These are phyloP conservation scores for Lates japonicus DNA, from an alignment of 2,797 vertebrate species.

Conservation along the genomic window DNA sequence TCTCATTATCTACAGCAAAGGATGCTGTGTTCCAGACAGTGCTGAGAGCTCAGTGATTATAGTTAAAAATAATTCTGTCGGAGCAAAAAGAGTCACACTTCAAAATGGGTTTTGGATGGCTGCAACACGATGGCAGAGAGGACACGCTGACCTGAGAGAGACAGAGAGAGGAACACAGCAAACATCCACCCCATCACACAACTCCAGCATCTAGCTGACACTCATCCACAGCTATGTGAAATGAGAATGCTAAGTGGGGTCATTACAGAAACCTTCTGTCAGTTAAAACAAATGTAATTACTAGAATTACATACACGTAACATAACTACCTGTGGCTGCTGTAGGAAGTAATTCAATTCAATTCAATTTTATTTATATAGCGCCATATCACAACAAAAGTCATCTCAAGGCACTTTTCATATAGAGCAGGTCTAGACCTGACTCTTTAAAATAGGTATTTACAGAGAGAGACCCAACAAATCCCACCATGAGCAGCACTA, in stretches of 20 bases:
- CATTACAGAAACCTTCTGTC: not conserved
- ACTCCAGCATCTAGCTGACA: not conserved
- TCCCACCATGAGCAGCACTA: no score
- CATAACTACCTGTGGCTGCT: no score
- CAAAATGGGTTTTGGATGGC: constrained; percentile 7
- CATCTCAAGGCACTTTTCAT: no score
- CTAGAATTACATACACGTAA: not conserved
- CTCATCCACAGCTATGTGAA: not conserved
- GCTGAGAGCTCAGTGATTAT: constrained; percentile 29
- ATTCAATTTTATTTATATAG: no score
- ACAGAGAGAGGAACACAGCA: not conserved
- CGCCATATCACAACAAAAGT: no score
- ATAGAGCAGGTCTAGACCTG: no score
- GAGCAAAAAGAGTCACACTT: constrained; percentile 27
- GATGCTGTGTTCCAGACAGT: constrained; percentile 19
- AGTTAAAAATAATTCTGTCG: constrained; percentile 35
- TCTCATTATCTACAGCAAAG: constrained; percentile 14
- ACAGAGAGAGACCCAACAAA: no score
- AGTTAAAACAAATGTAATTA: not conserved
- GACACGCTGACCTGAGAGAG: constrained; percentile 22
- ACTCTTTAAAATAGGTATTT: no score
- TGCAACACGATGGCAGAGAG: constrained; percentile 11
- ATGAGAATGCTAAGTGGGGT: not conserved
- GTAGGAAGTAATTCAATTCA: no score
- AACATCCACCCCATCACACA: not conserved